Evolutionary conservation across 2,797 vertebrate species (phyloP).

Genomic region (Scomberomorus guttatus): DNA sequence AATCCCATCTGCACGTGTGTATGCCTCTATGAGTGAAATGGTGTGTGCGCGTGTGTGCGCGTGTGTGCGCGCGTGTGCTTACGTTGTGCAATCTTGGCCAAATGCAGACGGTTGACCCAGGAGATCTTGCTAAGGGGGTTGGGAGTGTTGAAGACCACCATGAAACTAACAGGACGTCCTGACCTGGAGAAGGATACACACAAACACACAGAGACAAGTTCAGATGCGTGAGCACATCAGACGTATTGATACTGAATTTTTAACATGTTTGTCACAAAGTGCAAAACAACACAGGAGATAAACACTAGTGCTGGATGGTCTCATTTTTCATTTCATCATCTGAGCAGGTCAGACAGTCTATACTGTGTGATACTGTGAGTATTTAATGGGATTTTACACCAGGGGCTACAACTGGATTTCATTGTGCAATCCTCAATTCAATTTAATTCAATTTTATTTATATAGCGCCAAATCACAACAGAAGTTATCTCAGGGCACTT

Average conservation of each 20-base stretch:
- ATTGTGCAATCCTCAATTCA: not conserved
- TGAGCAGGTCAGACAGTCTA: not conserved
- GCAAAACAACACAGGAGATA: not conserved
- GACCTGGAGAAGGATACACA: conserved; percentile 83
- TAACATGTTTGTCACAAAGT: not conserved
- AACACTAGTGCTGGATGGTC: not conserved
- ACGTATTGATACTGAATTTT: not conserved
- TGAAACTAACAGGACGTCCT: conserved; percentile 94
- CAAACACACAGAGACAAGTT: conserved; percentile 28
- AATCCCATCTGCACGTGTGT: conserved; percentile 43
- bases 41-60: conserved; percentile 15
- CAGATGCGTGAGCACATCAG: conserved; percentile 20
- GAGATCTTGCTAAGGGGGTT: conserved; percentile 95
- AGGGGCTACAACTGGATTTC: not conserved
- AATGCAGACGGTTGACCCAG: conserved; percentile 95
- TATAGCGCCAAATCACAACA: too few species aligned
- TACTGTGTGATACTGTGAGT: not conserved
- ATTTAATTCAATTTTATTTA: too few species aligned
- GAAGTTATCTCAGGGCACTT: too few species aligned
- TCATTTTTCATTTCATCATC: not conserved
- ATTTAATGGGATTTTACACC: not conserved
- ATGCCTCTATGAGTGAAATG: not conserved
- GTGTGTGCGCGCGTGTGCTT: conserved; percentile 44
- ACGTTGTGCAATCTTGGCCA: conserved; percentile 92
- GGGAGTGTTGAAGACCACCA: conserved; percentile 97